A percentile compares a stretch with the other conserved stretches of the same genome.
These are phyloP conservation scores for Ischnura elegans DNA, from an alignment of 2,888 invertebrate species.

Conservation along the genomic window DNA sequence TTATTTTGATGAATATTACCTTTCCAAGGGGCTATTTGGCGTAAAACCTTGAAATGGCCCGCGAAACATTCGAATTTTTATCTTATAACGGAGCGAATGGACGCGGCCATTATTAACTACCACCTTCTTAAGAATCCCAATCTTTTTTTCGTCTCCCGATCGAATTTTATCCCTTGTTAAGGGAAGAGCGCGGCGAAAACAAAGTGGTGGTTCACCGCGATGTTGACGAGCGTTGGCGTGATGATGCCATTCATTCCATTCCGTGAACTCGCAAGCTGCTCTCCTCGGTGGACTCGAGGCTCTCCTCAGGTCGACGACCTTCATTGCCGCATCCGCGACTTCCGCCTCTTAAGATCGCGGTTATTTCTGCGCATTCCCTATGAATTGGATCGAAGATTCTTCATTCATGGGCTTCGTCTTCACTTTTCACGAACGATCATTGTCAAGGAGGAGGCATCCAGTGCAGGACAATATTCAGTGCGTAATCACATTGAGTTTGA, in stretches of 20 bases:
- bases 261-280: slow-evolving; percentile 10
- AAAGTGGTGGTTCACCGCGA: neutral
- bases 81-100: no score
- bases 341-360: slow-evolving; percentile 29
- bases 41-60: no score
- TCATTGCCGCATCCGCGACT: slow-evolving; percentile 42
- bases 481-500: no score
- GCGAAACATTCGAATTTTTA: no score
- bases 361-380: slow-evolving; percentile 29
- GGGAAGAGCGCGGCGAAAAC: neutral
- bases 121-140: no score
- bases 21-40: no score
- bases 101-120: no score
- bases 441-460: neutral
- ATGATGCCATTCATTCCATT: slow-evolving; percentile 19
- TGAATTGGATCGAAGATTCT: neutral
- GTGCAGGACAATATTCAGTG: no score
- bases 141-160: neutral
- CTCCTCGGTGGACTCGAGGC: slow-evolving; percentile 16
- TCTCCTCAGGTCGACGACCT: slow-evolving; percentile 44
- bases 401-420: neutral
- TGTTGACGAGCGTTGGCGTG: neutral
- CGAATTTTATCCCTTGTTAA: neutral
- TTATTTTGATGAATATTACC: no score
- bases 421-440: neutral